Conservation (phyloP, 2,797 vertebrate species). For the Perodicticus potto region DNA sequence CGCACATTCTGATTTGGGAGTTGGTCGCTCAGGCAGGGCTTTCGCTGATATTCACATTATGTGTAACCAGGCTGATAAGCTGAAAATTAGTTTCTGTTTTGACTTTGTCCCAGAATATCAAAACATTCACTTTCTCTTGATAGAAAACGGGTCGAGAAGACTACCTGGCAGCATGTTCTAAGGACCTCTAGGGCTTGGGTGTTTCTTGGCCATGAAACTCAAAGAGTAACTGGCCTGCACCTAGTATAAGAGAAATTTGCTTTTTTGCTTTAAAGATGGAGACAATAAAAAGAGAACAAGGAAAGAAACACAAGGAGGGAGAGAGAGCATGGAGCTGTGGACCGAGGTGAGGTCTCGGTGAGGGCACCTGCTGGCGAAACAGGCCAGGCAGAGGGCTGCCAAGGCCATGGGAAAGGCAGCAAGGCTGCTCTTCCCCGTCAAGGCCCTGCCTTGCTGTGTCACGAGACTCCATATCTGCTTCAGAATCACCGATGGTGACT, state of each 20-base stretch:
- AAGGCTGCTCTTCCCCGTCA: background rate
- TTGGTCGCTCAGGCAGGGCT: background rate
- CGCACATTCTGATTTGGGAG: background rate
- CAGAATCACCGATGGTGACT: background rate
- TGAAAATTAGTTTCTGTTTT: background rate
- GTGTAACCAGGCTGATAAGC: fast-evolving
- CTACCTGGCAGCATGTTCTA: background rate
- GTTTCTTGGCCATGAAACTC: background rate
- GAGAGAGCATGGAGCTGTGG: background rate
- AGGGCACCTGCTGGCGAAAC: background rate
- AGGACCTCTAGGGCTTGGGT: background rate
- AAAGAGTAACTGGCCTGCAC: background rate
- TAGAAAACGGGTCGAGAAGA: background rate
- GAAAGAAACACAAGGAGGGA: background rate
- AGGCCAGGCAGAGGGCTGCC: fast-evolving
- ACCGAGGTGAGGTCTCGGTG: background rate
- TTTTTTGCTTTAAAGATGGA: background rate
- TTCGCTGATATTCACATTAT: background rate
- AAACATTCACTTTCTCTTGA: conserved; percentile 25
- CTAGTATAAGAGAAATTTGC: background rate
- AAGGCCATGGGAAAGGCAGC: background rate
- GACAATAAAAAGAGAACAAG: background rate
- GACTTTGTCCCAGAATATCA: conserved; percentile 6
- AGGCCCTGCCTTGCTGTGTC: background rate
- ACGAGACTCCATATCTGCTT: background rate